Evolutionary conservation across 2,797 vertebrate species (phyloP).

Genomic region (Pangasius djambal): DNA sequence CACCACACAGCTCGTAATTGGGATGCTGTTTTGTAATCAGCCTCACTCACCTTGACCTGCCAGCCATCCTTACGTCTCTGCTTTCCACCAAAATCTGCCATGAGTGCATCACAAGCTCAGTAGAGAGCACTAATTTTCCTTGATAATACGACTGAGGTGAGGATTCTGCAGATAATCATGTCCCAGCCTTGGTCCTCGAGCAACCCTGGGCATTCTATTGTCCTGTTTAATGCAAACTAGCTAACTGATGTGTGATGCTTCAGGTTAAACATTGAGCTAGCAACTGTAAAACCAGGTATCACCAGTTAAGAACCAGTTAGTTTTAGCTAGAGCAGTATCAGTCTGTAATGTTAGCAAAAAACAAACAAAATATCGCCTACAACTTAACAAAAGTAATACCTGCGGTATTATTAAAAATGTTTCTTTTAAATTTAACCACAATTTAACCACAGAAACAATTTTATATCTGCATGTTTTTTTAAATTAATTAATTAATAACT

Average conservation of each 20-base stretch:
- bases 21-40: constrained; percentile 1
- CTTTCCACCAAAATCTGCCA: not conserved
- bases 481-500: not conserved
- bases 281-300: not conserved
- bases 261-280: not conserved
- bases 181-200: not conserved
- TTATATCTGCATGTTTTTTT: not conserved
- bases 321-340: not conserved
- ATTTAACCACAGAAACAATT: not conserved
- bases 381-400: not conserved
- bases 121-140: not conserved
- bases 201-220: not conserved
- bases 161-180: not conserved
- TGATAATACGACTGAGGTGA: not conserved
- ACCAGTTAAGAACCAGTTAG: not conserved
- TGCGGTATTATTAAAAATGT: not conserved
- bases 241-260: not conserved
- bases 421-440: not conserved
- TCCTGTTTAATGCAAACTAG: not conserved
- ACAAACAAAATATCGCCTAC: not conserved
- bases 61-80: not conserved
- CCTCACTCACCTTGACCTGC: constrained; percentile 12
- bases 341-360: not conserved
- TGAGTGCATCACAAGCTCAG: not conserved
- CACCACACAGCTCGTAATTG: constrained; percentile 67